Conservation (phyloP, 2,797 vertebrate genomes). For the Rousettus madagascariensis region DNA sequence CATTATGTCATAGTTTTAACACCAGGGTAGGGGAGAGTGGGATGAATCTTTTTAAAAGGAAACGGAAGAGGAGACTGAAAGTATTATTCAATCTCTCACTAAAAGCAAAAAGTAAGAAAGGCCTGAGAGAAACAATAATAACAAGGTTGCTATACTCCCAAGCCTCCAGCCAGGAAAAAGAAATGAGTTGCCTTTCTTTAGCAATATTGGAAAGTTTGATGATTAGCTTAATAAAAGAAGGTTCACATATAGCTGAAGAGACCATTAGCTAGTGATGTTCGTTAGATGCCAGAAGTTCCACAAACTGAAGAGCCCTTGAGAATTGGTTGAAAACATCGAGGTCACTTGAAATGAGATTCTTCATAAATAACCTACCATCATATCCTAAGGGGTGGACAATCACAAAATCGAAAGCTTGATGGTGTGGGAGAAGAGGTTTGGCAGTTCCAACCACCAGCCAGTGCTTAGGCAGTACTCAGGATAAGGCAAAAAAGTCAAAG, state of each 20-base stretch:
- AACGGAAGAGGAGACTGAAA: not conserved
- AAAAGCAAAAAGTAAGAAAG: conserved; percentile 13
- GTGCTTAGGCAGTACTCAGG: not conserved
- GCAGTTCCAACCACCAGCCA: not conserved
- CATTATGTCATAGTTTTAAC: not conserved
- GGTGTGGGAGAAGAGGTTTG: not conserved
- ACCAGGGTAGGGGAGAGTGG: not conserved
- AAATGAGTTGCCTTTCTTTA: not conserved
- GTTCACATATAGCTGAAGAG: not conserved
- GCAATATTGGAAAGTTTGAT: not conserved
- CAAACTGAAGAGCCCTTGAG: not conserved
- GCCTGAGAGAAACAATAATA: not conserved
- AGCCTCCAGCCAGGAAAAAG: not conserved
- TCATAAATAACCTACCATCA: not conserved
- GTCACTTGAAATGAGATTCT: not conserved
- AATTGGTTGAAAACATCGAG: not conserved
- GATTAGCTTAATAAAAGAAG: not conserved
- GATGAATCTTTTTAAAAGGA: not conserved
- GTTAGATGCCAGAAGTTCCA: not conserved
- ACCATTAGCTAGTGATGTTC: not conserved
- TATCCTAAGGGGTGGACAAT: not conserved
- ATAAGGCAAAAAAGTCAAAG: not conserved
- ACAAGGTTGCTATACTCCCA: not conserved
- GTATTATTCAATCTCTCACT: not conserved
- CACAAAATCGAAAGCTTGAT: not conserved